A percentile compares a stretch with the other conserved stretches of the same genome.
Evolutionary conservation across 2,888 invertebrate genomes (phyloP).

Genomic region (Cerceris ruficornis): DNA sequence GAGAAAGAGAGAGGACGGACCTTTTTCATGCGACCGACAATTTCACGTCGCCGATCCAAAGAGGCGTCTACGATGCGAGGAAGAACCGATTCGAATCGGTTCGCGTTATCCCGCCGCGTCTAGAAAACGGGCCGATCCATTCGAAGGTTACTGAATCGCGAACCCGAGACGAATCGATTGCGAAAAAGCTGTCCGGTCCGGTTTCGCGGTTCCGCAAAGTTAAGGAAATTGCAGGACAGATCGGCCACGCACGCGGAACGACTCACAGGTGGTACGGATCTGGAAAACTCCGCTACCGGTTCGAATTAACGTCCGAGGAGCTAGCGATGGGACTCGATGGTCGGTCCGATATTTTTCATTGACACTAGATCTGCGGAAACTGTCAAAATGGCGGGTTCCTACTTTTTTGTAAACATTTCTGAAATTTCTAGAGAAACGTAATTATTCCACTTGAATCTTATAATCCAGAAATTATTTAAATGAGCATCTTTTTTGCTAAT

Average conservation of each 20-base stretch:
- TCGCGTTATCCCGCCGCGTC: conserved; percentile 27
- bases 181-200: conserved; percentile 60
- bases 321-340: neutral
- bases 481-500: too few species aligned
- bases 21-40: conserved; percentile 25
- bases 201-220: conserved; percentile 69
- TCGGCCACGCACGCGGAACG: conserved; percentile 56
- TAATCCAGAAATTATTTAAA: too few species aligned
- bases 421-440: too few species aligned
- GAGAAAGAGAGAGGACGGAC: neutral
- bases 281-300: conserved; percentile 14
- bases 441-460: too few species aligned
- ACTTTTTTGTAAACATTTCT: too few species aligned
- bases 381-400: too few species aligned
- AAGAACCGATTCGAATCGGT: conserved; percentile 66
- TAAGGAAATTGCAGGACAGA: conserved; percentile 70
- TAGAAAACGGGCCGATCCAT: conserved; percentile 63
- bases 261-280: conserved; percentile 13
- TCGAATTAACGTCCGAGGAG: neutral
- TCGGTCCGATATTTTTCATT: neutral
- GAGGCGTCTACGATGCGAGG: conserved; percentile 31
- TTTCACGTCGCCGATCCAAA: conserved; percentile 50
- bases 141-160: conserved; percentile 59
- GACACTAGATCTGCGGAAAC: neutral
- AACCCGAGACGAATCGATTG: conserved; percentile 69